Percentiles rank a stretch among this genome's conserved stretches.
phyloP scores from a whole-genome alignment of 2,113 vertebrate genomes.

The Circaetus gallicus region DNA sequence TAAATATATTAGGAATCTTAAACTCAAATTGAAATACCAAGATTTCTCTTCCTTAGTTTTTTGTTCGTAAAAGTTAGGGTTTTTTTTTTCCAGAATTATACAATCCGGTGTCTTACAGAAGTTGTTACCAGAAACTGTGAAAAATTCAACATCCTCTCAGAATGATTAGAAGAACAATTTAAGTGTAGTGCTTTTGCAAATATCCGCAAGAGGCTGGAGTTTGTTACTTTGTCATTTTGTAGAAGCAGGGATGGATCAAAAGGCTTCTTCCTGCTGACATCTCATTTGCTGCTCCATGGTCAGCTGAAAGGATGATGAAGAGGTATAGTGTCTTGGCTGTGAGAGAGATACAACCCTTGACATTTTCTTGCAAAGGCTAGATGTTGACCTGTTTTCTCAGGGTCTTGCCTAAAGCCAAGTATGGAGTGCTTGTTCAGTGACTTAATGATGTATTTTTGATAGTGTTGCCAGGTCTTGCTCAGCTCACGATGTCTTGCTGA shows the following conservation, averaged over 20 bases:
- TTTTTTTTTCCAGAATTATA: neutral
- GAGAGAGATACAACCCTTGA: neutral
- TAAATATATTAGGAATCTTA: neutral
- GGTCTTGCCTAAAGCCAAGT: neutral
- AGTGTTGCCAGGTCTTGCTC: neutral
- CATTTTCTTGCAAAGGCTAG: neutral
- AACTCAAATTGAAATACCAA: neutral
- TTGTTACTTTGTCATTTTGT: neutral
- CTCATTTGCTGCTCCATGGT: neutral
- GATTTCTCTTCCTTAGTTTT: neutral
- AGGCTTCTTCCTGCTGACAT: neutral
- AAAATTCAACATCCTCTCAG: neutral
- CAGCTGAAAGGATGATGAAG: neutral
- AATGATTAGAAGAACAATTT: neutral
- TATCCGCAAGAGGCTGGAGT: neutral
- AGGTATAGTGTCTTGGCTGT: neutral
- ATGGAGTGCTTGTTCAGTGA: neutral
- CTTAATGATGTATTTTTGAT: neutral
- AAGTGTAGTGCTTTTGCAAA: neutral
- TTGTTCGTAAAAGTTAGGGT: neutral
- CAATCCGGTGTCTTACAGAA: accelerated
- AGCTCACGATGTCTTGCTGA: neutral
- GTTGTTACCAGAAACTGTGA: neutral
- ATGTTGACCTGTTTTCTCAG: neutral
- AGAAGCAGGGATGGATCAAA: neutral